These are phyloP conservation scores for Rhincodon typus DNA, from an alignment of 2,797 vertebrate species.

Conservation along the genomic window DNA sequence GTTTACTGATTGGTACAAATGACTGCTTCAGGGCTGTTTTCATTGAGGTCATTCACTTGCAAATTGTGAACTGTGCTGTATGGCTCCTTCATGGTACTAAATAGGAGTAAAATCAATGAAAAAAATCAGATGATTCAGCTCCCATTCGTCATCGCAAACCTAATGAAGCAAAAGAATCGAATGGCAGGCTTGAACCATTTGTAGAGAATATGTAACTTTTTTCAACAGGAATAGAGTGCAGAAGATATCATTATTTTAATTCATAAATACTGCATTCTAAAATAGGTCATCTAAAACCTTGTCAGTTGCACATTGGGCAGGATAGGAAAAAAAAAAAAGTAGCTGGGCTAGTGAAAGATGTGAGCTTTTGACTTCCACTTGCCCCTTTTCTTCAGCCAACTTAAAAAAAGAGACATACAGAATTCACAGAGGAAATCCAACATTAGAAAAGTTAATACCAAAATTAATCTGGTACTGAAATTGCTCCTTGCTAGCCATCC, in stretches of 20 bases:
- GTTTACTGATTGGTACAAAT: not conserved
- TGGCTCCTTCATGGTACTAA: not conserved
- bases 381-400: not conserved
- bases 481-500: not conserved
- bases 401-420: not conserved
- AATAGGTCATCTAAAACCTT: not conserved
- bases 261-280: not conserved
- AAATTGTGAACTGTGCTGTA: not conserved
- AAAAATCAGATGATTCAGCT: conserved; percentile 18
- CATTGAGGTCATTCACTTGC: conserved; percentile 21
- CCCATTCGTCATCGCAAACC: not conserved
- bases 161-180: not conserved
- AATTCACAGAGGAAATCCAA: not conserved
- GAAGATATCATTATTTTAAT: not conserved
- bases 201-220: not conserved
- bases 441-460: not conserved
- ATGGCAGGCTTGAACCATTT: not conserved
- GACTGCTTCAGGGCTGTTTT: not conserved
- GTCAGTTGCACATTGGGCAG: not conserved
- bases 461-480: not conserved
- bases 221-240: not conserved
- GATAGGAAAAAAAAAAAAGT: not conserved
- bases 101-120: conserved; percentile 12
- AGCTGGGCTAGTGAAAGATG: not conserved
- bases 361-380: not conserved